Base-by-base conservation (phyloP, 2,113 vertebrate species). In the Pristiophorus japonicus region DNA sequence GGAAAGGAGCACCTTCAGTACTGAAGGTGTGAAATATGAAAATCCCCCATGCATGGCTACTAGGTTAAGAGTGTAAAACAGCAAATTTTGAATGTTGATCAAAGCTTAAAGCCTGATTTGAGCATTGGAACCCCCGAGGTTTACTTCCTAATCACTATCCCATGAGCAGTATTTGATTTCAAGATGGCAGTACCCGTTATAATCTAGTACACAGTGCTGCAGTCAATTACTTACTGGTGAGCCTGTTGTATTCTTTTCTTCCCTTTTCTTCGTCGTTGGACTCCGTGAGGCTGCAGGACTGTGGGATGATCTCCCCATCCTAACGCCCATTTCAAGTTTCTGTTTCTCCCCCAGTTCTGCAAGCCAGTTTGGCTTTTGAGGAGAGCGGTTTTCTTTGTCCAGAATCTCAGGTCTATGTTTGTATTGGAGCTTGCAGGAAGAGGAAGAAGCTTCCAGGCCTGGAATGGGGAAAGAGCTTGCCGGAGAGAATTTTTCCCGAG, bases 381-480 rank as follows among this genome's bases (percentile, higher is more conserved):
- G 98, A 45, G 97, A 98, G 96, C 96, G 97, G 81, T 99, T 99
- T 96, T 99, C 99, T 96, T 99, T 99, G 96, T 97, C 98, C 51
- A 87, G 96, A 34, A 96, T 95, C 34, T 96, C 96, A 73, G 96
- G 47, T 24, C 95, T 96, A 96, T 97, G 96, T 66, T 95, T 96
- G 3, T 62, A 88, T 1, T 96, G 95, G 88, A 95, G 1, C 92
- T 96, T 96, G 88, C 96, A 95, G 81, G 96, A 96, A 96, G 97
- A 97, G 0, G 95, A 85, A 0, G 96, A 91, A 0, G 96, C 95
- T 3, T 96, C 96, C 38, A 96, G 94, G 38, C 81, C 42, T 96
- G 96, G 81, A 70, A 95, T 97, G 47, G 95, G 67, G 27, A 42
- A 96, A 95, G 55, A 4, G 27, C 95, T 95, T 96, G 96, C 96